phyloP scores from a whole-genome alignment of 2,888 invertebrate species.

The Ornithoptera priamus region DNA sequence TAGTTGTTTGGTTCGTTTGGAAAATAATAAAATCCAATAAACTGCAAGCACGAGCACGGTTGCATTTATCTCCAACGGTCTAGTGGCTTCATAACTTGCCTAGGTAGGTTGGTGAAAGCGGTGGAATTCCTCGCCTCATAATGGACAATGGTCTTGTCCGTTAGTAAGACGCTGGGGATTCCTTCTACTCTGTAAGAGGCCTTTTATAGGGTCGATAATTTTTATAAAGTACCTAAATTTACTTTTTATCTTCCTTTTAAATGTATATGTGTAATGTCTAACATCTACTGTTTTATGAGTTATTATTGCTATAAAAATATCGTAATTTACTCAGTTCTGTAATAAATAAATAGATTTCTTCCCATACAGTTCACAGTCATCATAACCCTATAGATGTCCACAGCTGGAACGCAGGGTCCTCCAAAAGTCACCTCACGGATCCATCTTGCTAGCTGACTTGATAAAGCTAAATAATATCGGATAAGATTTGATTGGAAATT shows the following conservation, averaged over 20 bases:
- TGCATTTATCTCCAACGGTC: conserved; percentile 46
- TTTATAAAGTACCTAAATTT: neutral
- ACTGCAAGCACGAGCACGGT: conserved; percentile 32
- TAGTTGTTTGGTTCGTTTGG: neutral
- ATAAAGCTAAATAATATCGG: neutral
- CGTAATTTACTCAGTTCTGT: no score
- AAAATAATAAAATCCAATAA: conserved; percentile 23
- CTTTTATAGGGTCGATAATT: neutral
- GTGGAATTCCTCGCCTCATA: conserved; percentile 51
- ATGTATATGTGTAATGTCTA: no score
- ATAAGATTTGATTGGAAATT: neutral
- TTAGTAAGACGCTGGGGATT: conserved; percentile 47
- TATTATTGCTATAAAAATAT: no score
- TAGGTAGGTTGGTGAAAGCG: conserved; percentile 45
- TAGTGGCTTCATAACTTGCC: conserved; percentile 52
- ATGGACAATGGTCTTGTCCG: conserved; percentile 50
- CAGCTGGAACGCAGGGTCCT: no score
- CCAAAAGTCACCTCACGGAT: no score
- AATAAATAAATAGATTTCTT: no score
- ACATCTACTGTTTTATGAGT: no score
- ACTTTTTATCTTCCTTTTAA: neutral
- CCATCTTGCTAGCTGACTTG: neutral
- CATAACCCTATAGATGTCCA: no score
- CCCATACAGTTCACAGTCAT: no score
- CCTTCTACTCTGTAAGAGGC: conserved; percentile 33